A percentile compares a stretch with the other conserved stretches of the same genome.
phyloP scores from a whole-genome alignment of 2,113 vertebrate genomes.

The Sinosuthora webbiana region DNA sequence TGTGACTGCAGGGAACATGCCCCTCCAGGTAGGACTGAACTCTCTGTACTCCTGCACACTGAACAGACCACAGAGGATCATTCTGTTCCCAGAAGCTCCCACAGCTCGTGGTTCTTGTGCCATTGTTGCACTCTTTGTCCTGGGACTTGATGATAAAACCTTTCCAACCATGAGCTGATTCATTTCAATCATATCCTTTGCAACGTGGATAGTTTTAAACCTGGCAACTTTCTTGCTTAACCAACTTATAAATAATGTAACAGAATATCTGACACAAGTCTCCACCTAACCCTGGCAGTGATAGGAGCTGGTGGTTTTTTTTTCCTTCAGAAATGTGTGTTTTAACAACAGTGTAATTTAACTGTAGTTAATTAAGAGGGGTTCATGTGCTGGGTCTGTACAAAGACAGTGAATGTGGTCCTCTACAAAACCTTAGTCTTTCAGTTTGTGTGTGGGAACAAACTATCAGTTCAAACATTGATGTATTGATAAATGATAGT shows the following conservation, averaged over 20 bases:
- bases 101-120: neutral
- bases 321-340: neutral
- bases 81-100: neutral
- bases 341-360: neutral
- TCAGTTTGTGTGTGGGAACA: neutral
- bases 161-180: neutral
- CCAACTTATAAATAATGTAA: neutral
- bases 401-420: neutral
- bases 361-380: neutral
- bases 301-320: neutral
- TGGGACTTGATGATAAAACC: neutral
- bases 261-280: neutral
- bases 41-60: neutral
- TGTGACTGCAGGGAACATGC: conserved; percentile 81
- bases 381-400: neutral
- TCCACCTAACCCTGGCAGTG: neutral
- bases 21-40: conserved; percentile 76
- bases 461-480: neutral
- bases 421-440: neutral
- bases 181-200: neutral
- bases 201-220: neutral
- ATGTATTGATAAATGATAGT: neutral
- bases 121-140: neutral
- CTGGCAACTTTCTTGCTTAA: neutral
- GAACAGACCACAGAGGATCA: neutral